Percentiles rank a stretch among this genome's conserved stretches.
These are phyloP conservation scores for Stictocephala bisonia DNA, from an alignment of 2,888 invertebrate genomes.

Conservation along the genomic window DNA sequence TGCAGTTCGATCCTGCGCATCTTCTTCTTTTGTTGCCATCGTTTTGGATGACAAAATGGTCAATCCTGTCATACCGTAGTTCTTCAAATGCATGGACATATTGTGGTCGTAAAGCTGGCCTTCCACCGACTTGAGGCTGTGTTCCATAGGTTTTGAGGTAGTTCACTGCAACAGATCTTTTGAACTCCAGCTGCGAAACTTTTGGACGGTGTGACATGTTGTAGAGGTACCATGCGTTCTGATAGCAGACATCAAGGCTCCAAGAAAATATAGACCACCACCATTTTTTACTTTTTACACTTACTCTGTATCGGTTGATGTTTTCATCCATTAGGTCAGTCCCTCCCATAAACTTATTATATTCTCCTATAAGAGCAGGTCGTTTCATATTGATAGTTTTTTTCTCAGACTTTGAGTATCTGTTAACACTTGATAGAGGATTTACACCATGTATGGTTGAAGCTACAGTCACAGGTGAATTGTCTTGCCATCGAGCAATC, in stretches of 20 bases:
- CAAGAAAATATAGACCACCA: constrained; percentile 23
- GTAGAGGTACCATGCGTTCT: constrained; percentile 7
- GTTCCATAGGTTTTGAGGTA: background rate
- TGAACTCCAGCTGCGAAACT: constrained; percentile 17
- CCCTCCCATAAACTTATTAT: constrained; percentile 22
- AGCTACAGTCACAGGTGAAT: constrained; percentile 23
- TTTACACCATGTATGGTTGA: constrained; percentile 28
- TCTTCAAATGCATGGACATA: background rate
- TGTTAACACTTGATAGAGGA: constrained; percentile 20
- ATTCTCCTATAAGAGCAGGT: constrained; percentile 10
- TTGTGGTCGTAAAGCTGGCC: constrained; percentile 17
- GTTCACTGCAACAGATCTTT: constrained; percentile 2
- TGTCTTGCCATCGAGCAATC: constrained; percentile 25
- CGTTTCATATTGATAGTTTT: constrained; percentile 18
- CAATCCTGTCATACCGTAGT: background rate
- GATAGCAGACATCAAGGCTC: constrained; percentile 5
- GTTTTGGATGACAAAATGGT: constrained; percentile 10
- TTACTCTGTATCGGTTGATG: background rate
- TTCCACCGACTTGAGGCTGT: constrained; percentile 1
- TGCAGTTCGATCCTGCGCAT: background rate
- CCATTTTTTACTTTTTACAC: background rate
- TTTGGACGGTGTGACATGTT: constrained; percentile 16
- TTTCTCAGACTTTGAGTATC: constrained; percentile 15
- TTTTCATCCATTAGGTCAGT: constrained; percentile 12
- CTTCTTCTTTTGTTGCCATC: constrained; percentile 14